These are phyloP conservation scores for Volucella inflata DNA, from an alignment of 2,888 invertebrate genomes.

Conservation along the genomic window DNA sequence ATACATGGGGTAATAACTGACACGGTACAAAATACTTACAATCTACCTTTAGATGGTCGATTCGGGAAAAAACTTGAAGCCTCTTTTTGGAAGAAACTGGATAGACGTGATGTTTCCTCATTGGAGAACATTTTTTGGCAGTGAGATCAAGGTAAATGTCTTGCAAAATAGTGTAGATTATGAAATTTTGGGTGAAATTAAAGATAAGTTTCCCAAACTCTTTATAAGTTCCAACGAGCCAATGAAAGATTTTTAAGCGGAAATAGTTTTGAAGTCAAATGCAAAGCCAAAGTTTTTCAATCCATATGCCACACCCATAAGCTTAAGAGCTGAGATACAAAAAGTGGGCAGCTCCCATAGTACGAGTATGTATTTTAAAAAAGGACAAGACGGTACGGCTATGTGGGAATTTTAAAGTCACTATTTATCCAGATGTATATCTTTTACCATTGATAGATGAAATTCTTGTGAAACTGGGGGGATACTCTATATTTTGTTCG, in stretches of 20 bases:
- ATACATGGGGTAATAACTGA: conserved; percentile 1
- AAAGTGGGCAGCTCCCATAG: conserved; percentile 47
- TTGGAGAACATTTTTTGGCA: too few relatives aligned
- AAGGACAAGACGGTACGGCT: conserved; percentile 55
- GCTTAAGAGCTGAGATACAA: conserved; percentile 45
- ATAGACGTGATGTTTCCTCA: conserved; percentile 39
- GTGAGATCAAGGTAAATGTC: too few relatives aligned
- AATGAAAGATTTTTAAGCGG: conserved; percentile 29
- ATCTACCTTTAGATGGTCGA: conserved; percentile 8
- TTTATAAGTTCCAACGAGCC: too few relatives aligned
- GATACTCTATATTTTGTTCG: too few relatives aligned
- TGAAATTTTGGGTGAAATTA: conserved; percentile 30
- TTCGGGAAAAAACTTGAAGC: conserved; percentile 35
- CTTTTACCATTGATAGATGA: too few relatives aligned
- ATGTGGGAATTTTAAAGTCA: conserved; percentile 62
- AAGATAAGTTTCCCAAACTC: conserved; percentile 46
- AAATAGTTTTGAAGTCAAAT: conserved; percentile 33
- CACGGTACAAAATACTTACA: not conserved
- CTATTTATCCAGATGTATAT: conserved; percentile 64
- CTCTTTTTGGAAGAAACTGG: conserved; percentile 53
- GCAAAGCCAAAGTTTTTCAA: conserved; percentile 60
- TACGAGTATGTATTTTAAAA: conserved; percentile 55
- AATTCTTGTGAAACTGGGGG: conserved; percentile 17
- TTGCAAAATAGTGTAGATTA: too few relatives aligned
- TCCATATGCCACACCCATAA: conserved; percentile 42